Evolutionary conservation across 2,888 invertebrate genomes (phyloP), one percentile per base, ranked within the genome.

Genomic region (Aromia moschata): DNA sequence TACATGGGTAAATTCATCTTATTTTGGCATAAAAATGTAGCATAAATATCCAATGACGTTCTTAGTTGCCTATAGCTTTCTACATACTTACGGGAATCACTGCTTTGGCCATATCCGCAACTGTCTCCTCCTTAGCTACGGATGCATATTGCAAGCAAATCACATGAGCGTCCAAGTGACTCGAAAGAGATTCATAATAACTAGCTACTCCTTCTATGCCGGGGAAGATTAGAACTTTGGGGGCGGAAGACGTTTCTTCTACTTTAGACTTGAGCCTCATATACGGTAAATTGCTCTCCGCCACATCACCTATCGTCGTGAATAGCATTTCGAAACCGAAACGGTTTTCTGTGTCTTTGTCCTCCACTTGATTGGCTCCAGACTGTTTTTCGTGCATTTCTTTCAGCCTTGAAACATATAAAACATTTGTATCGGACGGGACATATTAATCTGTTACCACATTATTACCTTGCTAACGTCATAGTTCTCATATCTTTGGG

Each of bases 401-500:
- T 15, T 83, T 80, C 16, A 86, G 70, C 53, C 85, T 85, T 37
- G n/a, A 25, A 41, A 41, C 4, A 40, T 11, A n/a, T n/a, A n/a
- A 10, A 10, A 33, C 2, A 33, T n/a, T n/a, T n/a, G n/a, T n/a
- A n/a, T n/a, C n/a, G n/a, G n/a, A n/a, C n/a, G n/a, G n/a, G n/a
- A n/a, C n/a, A n/a, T n/a, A n/a, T n/a, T n/a, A n/a, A n/a, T n/a
- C n/a, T n/a, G n/a, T n/a, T n/a, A n/a, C n/a, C n/a, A n/a, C n/a
- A 33, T 33, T n/a, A 10, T 33, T 72, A 86, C 85, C 82, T 89
- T 14, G 87, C 86, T 67, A 95, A 89, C 0, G 93, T 95, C 36
- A 96, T 80, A 0, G 86, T 86, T 46, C 95, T 85, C 57, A 96
- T 89, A 69, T 96, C 95, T 75, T 93, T 92, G 2, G 94, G 90